Evolutionary conservation across 1,140 invertebrate genomes (phyloP).

Genomic region (Halesus radiatus): DNA sequence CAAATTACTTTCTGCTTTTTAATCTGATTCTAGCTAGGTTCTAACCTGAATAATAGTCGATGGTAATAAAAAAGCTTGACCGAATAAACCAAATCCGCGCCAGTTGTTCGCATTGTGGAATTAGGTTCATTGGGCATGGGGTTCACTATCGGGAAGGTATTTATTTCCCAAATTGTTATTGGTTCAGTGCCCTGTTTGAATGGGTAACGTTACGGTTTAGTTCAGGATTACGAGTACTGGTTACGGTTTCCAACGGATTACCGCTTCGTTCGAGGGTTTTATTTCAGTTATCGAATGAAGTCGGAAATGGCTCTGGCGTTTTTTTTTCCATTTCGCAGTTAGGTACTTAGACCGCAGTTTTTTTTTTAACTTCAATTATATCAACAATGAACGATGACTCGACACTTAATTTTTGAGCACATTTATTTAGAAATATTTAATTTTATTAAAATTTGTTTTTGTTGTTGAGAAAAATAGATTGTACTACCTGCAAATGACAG

Average conservation of each 20-base stretch:
- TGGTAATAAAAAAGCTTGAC: neutral
- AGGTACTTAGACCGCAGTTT: too few relatives aligned
- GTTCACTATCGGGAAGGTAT: neutral
- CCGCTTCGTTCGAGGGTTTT: neutral
- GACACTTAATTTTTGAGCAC: too few relatives aligned
- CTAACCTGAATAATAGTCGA: neutral
- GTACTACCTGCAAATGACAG: too few relatives aligned
- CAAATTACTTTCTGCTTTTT: too few relatives aligned
- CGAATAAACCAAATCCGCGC: neutral
- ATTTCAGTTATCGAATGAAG: neutral
- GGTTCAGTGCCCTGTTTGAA: slow-evolving; percentile 14
- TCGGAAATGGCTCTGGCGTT: too few relatives aligned
- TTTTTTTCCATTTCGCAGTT: neutral
- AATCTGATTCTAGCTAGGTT: neutral
- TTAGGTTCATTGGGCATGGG: neutral
- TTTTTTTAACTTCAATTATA: too few relatives aligned
- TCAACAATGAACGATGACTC: too few relatives aligned
- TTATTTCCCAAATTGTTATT: slow-evolving; percentile 3
- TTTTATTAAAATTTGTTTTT: too few relatives aligned
- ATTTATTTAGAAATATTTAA: too few relatives aligned
- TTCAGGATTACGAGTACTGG: slow-evolving; percentile 1
- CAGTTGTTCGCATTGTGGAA: neutral
- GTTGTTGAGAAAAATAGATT: too few relatives aligned
- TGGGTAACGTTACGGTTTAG: slow-evolving; percentile 22
- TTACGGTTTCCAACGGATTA: slow-evolving; percentile 10